A percentile compares a stretch with the other conserved stretches of the same genome.
Conservation (phyloP, 2,888 invertebrate genomes). For the Nemotelus pantherinus region DNA sequence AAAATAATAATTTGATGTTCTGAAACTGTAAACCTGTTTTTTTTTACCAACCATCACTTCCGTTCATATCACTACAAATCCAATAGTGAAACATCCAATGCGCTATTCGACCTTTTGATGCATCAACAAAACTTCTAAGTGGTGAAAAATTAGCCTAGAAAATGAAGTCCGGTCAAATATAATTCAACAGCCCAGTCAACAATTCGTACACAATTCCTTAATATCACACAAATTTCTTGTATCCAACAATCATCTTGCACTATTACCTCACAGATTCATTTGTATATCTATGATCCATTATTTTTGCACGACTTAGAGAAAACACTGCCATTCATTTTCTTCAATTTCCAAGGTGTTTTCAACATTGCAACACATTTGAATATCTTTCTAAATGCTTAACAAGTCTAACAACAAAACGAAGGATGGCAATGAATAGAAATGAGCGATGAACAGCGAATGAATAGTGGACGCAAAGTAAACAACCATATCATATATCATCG, state of each 20-base stretch:
- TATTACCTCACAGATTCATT: neutral
- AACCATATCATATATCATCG: constrained; percentile 39
- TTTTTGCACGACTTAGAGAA: constrained; percentile 29
- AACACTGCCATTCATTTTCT: constrained; percentile 31
- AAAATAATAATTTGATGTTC: too few relatives aligned
- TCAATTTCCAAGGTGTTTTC: constrained; percentile 32
- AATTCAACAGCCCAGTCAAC: too few relatives aligned
- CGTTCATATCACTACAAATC: too few relatives aligned
- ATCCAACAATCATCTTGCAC: constrained; percentile 21
- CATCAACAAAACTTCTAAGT: too few relatives aligned
- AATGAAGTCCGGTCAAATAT: too few relatives aligned
- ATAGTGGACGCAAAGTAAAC: constrained; percentile 25
- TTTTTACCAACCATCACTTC: too few relatives aligned
- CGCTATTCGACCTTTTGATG: too few relatives aligned
- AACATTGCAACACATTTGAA: constrained; percentile 38
- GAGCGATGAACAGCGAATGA: neutral
- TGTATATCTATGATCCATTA: constrained; percentile 17
- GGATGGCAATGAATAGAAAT: constrained; percentile 37
- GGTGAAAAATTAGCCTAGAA: too few relatives aligned
- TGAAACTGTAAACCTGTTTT: too few relatives aligned
- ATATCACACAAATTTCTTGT: too few relatives aligned
- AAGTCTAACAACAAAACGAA: neutral
- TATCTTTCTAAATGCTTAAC: neutral
- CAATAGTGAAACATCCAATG: too few relatives aligned
- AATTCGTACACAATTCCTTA: too few relatives aligned